Conservation (phyloP, 2,888 invertebrate species). For the Coelinius sp. region DNA sequence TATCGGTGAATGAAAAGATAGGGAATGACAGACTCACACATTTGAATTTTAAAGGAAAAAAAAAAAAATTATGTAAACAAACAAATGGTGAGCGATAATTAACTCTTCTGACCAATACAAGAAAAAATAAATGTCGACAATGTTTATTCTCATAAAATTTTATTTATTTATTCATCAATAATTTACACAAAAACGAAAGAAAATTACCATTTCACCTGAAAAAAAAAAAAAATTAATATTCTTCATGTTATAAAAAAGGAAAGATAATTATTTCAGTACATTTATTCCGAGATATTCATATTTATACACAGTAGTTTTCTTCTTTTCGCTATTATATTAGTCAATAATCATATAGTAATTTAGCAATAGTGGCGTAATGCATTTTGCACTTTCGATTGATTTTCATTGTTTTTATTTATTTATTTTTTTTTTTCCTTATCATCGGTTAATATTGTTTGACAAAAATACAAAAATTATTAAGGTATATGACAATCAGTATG, state of each 20-base stretch:
- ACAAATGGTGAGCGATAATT: no score
- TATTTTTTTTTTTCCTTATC: conserved; percentile 39
- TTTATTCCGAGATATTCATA: conserved; percentile 67
- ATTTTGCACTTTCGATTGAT: conserved; percentile 56
- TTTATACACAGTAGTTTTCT: conserved; percentile 63
- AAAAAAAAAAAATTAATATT: not conserved
- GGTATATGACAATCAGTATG: conserved; percentile 60
- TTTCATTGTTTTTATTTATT: conserved; percentile 31
- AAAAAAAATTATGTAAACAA: not conserved
- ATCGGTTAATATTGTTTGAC: conserved; percentile 63
- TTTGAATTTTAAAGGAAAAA: not conserved
- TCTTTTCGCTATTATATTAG: conserved; percentile 41
- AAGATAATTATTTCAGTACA: conserved; percentile 56
- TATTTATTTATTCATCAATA: not conserved
- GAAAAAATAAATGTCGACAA: not conserved
- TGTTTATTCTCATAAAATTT: not conserved
- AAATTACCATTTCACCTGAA: not conserved
- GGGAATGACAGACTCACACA: not conserved
- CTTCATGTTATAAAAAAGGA: conserved; percentile 5
- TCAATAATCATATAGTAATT: conserved; percentile 53
- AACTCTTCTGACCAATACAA: no score
- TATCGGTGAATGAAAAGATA: not conserved
- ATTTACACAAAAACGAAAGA: not conserved
- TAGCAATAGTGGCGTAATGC: conserved; percentile 62
- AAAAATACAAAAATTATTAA: conserved; percentile 68